A percentile compares a stretch with the other conserved stretches of the same genome.
Conservation (phyloP, 2,113 vertebrate species). For the Cromileptes altivelis region DNA sequence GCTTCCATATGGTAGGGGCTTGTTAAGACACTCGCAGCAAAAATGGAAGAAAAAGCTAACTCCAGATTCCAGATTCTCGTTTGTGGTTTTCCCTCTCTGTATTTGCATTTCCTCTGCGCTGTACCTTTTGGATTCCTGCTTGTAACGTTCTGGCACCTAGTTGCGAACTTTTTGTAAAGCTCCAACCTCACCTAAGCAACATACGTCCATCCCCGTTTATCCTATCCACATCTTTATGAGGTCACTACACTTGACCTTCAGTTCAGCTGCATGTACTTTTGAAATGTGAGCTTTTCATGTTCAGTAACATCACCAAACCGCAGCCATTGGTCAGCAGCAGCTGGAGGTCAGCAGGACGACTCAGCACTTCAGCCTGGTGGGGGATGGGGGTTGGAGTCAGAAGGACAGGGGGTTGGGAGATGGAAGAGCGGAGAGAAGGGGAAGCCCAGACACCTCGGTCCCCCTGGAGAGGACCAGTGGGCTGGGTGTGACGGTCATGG, state of each 20-base stretch:
- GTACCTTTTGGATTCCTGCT: too few relatives aligned
- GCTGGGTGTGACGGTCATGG: constrained; percentile 73
- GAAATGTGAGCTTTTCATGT: constrained; percentile 6
- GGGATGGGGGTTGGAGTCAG: constrained; percentile 30
- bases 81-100: too few relatives aligned
- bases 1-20: too few relatives aligned
- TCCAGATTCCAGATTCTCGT: too few relatives aligned
- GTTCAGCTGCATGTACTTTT: not conserved
- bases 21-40: too few relatives aligned
- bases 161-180: too few relatives aligned
- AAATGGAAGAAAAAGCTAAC: too few relatives aligned
- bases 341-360: constrained; percentile 45
- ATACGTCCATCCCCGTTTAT: not conserved
- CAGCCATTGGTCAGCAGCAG: constrained; percentile 37
- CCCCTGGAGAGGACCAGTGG: constrained; percentile 57
- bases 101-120: too few relatives aligned
- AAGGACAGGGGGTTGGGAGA: constrained; percentile 36
- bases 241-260: constrained; percentile 11
- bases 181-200: too few relatives aligned
- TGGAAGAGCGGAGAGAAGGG: constrained; percentile 47
- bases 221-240: not conserved
- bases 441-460: constrained; percentile 65
- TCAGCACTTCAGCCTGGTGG: constrained; percentile 54
- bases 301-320: constrained; percentile 23
- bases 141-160: too few relatives aligned